Conservation (phyloP, 2,113 vertebrate species). For the Martes martes region DNA sequence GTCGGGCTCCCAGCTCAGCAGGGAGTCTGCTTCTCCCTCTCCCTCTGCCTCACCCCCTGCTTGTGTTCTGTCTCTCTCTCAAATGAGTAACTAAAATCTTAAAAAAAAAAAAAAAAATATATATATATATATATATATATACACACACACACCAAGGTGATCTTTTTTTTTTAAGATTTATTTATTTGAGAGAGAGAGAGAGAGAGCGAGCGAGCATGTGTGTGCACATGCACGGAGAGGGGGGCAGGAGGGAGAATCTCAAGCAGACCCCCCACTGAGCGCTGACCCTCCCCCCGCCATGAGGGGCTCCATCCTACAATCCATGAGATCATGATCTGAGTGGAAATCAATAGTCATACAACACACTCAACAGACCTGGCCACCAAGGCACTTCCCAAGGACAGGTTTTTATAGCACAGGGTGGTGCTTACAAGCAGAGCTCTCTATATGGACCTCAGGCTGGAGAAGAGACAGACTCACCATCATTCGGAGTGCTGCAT, state of each 20-base stretch:
- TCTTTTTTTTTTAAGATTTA: background rate
- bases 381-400: background rate
- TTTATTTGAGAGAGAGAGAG: background rate
- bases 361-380: background rate
- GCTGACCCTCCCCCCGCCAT: no score
- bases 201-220: background rate
- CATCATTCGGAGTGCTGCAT: conserved; percentile 72
- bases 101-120: no score
- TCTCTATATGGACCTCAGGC: no score
- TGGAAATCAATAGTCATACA: background rate
- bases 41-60: no score
- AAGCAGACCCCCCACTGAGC: background rate
- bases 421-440: background rate
- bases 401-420: background rate
- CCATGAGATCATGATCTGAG: background rate
- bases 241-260: background rate
- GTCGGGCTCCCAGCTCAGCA: no score
- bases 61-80: no score
- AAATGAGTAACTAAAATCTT: no score
- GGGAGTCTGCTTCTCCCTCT: no score
- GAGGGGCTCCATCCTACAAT: background rate
- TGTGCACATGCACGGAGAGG: background rate
- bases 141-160: background rate
- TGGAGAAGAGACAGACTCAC: conserved; percentile 76
- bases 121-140: no score